phyloP scores from a whole-genome alignment of 2,888 invertebrate genomes.

The Ptychoptera contaminata region DNA sequence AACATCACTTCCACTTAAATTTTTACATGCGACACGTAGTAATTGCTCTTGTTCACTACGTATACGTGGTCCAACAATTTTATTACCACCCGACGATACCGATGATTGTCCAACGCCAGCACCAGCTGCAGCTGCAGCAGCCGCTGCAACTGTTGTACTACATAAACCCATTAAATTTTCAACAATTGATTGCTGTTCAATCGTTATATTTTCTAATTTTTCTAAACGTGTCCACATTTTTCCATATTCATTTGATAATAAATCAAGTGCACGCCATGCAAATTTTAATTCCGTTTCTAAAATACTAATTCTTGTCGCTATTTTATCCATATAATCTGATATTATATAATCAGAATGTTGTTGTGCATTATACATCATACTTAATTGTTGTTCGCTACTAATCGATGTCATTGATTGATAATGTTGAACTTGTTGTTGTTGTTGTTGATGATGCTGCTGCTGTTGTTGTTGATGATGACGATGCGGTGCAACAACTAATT shows the following conservation, averaged over 20 bases:
- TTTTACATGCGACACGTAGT: not conserved
- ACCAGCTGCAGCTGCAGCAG: slow-evolving; percentile 12
- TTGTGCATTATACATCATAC: slow-evolving; percentile 29
- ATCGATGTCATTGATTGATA: slow-evolving; percentile 15
- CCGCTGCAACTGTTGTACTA: slow-evolving; percentile 12
- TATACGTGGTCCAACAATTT: not conserved
- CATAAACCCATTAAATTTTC: slow-evolving; percentile 51
- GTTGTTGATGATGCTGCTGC: too few relatives aligned
- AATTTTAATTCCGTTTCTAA: slow-evolving; percentile 82
- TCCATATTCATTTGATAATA: slow-evolving; percentile 81
- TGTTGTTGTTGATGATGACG: slow-evolving; percentile 7
- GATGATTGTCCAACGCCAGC: not conserved
- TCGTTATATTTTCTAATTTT: slow-evolving; percentile 68
- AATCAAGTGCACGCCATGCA: slow-evolving; percentile 81
- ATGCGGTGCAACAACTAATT: slow-evolving; percentile 6
- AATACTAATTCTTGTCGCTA: slow-evolving; percentile 71
- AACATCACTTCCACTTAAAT: not conserved
- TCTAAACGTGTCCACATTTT: slow-evolving; percentile 89
- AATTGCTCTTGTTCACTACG: not conserved
- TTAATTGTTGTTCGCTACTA: slow-evolving; percentile 24
- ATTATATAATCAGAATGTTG: slow-evolving; percentile 58
- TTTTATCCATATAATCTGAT: slow-evolving; percentile 81
- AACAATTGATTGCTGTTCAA: slow-evolving; percentile 83
- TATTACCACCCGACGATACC: not conserved
- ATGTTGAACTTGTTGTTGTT: slow-evolving; percentile 4